Conservation (phyloP, 2,113 vertebrate species). For the Pterocles burchelli region DNA sequence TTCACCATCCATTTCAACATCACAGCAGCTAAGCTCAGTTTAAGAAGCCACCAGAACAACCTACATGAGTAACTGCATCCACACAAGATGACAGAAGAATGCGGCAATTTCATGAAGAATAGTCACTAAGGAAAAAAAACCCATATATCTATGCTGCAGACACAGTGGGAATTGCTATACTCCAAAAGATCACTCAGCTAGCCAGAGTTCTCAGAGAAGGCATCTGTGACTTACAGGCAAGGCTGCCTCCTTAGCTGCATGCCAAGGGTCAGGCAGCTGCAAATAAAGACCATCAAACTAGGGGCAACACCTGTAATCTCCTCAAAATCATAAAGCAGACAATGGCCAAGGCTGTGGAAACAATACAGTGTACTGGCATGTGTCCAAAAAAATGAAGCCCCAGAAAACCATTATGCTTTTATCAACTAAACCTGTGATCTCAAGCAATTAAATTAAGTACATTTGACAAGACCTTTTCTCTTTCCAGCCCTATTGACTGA, state of each 20-base stretch:
- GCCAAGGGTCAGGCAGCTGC: background rate
- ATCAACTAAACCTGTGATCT: background rate
- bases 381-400: background rate
- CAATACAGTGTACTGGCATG: background rate
- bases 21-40: background rate
- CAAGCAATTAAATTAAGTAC: constrained; percentile 28
- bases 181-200: background rate
- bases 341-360: background rate
- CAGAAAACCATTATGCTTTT: background rate
- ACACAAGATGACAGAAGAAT: background rate
- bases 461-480: background rate
- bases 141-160: background rate
- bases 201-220: background rate
- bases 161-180: background rate
- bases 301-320: background rate
- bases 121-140: background rate
- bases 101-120: background rate
- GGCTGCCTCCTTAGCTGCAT: background rate
- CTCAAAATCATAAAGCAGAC: background rate
- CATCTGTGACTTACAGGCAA: background rate
- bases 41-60: background rate
- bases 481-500: background rate
- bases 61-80: background rate
- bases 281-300: background rate
- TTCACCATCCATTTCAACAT: background rate